Evolutionary conservation across 2,797 vertebrate species (phyloP).

Genomic region (Hirundo rustica): DNA sequence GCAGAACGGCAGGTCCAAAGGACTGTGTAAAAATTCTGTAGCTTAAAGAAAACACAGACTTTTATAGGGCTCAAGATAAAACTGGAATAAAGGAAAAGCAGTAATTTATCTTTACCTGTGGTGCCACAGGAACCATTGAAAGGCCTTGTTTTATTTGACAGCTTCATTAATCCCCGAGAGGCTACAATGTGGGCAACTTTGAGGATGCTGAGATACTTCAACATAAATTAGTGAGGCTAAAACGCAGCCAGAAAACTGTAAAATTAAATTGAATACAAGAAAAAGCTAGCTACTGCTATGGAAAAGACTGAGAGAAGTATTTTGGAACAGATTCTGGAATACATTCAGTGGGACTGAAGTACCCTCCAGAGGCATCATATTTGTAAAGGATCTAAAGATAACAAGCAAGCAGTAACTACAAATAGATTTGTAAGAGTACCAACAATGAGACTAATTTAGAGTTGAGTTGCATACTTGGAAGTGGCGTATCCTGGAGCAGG

Average conservation of each 20-base stretch:
- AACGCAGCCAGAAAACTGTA: not conserved
- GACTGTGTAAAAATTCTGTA: not conserved
- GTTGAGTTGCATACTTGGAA: not conserved
- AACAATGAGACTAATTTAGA: not conserved
- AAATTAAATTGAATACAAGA: not conserved
- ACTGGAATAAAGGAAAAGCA: not conserved
- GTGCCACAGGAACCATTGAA: not conserved
- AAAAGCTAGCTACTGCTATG: not conserved
- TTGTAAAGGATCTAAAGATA: constrained; percentile 12
- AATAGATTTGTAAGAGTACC: not conserved
- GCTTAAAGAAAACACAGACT: not conserved
- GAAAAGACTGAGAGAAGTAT: not conserved
- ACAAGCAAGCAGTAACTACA: constrained; percentile 7
- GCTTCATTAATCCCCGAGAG: not conserved
- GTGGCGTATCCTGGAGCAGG: not conserved
- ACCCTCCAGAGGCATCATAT: not conserved
- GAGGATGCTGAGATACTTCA: not conserved
- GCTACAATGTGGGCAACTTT: not conserved
- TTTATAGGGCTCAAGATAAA: not conserved
- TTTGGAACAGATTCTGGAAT: constrained; percentile 17
- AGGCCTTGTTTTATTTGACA: not conserved
- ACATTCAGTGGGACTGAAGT: not conserved
- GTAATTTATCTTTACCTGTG: not conserved
- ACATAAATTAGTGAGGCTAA: not conserved
- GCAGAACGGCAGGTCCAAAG: not conserved